Evolutionary conservation across 2,113 vertebrate genomes (phyloP), one percentile per base, ranked within the genome.

Genomic region (Sander vitreus): DNA sequence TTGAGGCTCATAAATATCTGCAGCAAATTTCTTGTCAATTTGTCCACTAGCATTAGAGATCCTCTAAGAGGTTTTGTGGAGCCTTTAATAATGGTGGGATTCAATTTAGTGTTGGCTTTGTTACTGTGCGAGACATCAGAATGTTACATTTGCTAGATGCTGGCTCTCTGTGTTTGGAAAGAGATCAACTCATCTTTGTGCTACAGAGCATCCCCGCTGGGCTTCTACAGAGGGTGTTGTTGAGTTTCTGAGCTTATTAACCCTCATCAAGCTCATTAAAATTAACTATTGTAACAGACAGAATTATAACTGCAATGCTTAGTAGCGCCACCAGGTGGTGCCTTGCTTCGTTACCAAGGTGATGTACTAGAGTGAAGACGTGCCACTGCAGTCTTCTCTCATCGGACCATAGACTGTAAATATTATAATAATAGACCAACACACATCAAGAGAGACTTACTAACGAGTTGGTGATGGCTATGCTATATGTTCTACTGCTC

Each of bases 201-300:
- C 55, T 25, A 30, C 55, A 10, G 25, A 27, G 76, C 3, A 12
- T 63, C 59, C 59, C 25, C 45, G 77, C 77, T 57, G 59, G 39
- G 77, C 14, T 63, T 45, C 68, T 55, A n/a, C 68, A 47, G 23
- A 79, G 77, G 77, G 58, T 23, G 77, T 59, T 72, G 68, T 64
- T 79, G 77, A 79, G 50, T 65, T 64, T 65, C 51, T 80, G 4
- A 19, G 43, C 39, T 64, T 60, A 53, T 63, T 23, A 11, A 58
- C n/a, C 51, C 51, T 67, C 36, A 47, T 66, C 50, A 65, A 43
- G 33, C 21, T 51, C 47, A 4, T 74, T 43, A 45, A 23, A 45
- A 55, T 64, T 0, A 55, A 48, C 23, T 9, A 39, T 11, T 10
- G 39, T 2, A 10, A 39, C 39, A 39, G 39, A 39, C 39, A 39